These are phyloP conservation scores for Melopsittacus undulatus DNA, from an alignment of 2,797 vertebrate genomes.

Conservation along the genomic window DNA sequence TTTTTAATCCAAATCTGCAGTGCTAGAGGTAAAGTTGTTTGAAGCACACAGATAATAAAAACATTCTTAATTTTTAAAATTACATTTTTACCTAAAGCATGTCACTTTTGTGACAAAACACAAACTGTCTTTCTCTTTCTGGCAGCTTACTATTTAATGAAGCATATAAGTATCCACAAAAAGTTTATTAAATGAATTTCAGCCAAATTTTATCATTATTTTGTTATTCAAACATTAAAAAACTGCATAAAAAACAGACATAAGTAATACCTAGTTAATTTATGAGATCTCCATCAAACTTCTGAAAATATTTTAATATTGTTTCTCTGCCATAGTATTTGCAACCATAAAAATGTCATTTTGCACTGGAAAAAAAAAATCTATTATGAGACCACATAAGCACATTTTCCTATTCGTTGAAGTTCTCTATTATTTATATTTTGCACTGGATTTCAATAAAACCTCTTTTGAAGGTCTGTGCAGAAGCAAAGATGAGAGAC, in stretches of 20 bases:
- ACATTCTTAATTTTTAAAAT: slow-evolving; percentile 73
- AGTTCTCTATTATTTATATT: not conserved
- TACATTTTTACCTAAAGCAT: slow-evolving; percentile 69
- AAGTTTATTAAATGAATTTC: slow-evolving; percentile 69
- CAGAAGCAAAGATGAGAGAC: not conserved
- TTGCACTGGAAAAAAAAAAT: not conserved
- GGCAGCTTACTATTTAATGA: slow-evolving; percentile 72
- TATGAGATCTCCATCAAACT: slow-evolving; percentile 49
- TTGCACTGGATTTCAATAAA: not conserved
- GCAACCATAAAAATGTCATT: not conserved
- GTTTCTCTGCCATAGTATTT: slow-evolving; percentile 44
- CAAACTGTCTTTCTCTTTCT: slow-evolving; percentile 70
- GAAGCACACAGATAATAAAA: slow-evolving; percentile 66
- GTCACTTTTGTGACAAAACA: slow-evolving; percentile 75
- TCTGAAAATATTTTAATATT: slow-evolving; percentile 68
- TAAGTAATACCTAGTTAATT: slow-evolving; percentile 65
- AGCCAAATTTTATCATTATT: slow-evolving; percentile 69
- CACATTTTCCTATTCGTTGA: not conserved
- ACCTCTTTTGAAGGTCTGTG: not conserved
- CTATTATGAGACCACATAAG: not conserved
- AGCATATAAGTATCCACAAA: slow-evolving; percentile 74
- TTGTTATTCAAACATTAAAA: slow-evolving; percentile 73
- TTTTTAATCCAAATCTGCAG: slow-evolving; percentile 62
- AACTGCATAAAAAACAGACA: slow-evolving; percentile 56
- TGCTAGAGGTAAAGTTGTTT: slow-evolving; percentile 59